Evolutionary conservation across 2,113 vertebrate species (phyloP), one percentile per base, ranked within the genome.

Genomic region (Callaeas wilsoni): DNA sequence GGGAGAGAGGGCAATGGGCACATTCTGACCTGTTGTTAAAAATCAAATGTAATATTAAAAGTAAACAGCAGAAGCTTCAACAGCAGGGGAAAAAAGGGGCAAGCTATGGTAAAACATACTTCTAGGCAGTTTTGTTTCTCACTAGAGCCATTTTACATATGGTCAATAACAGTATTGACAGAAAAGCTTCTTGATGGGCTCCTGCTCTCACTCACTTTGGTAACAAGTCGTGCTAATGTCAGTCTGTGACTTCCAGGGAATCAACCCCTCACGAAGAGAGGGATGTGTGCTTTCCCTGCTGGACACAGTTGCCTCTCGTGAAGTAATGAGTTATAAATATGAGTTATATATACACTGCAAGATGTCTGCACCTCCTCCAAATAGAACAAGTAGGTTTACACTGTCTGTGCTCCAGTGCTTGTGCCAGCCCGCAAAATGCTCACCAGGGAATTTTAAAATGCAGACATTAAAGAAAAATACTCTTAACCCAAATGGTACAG

Each of bases 381-480:
- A 95, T 32, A 91, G 75, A 80, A 94, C 5, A 93, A 63, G 75
- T 59, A 85, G 52, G 68, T 74, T 91, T 88, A 47, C n/a, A 37
- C 33, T 52, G 87, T 59, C 59, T 6, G 1, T 70, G 55, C 44
- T 84, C 39, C 42, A 77, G 47, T 32, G 42, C 49, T 80, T 86
- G 47, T 81, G 87, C 84, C 87, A 97, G 82, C 41, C 90, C 47
- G 0, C 87, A 80, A 70, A 92, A 88, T 56, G 29, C 42, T 92
- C 89, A 37, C 73, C 69, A 67, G 93, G 86, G 94, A 93, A 92
- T 94, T 97, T 81, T 63, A 87, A 92, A 95, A 96, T 60, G 91
- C 84, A 97, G 93, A 92, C 68, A 71, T 89, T 94, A 81, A 94
- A 95, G 84, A 90, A 92, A 92, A 94, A 84, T 44, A 89, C 41